phyloP scores from a whole-genome alignment of 2,113 vertebrate species.

The Indicator indicator region DNA sequence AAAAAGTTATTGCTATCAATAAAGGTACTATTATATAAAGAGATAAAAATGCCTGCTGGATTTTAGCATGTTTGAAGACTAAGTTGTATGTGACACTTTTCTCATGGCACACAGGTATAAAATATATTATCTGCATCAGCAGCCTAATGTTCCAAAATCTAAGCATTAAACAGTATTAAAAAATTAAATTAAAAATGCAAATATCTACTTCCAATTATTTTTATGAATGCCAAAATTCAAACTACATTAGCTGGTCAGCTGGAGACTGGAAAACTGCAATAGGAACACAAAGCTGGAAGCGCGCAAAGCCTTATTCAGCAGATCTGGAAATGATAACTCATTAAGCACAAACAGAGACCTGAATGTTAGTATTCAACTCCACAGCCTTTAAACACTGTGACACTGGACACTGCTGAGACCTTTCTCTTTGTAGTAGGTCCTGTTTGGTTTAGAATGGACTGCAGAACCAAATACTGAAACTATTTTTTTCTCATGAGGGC shows the following conservation, averaged over 20 bases:
- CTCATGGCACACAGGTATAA: neutral
- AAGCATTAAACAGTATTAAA: neutral
- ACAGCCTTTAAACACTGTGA: neutral
- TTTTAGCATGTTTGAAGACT: neutral
- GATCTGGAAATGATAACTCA: neutral
- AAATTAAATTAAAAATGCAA: neutral
- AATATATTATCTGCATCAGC: neutral
- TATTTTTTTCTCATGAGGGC: neutral
- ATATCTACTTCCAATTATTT: neutral
- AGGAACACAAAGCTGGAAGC: accelerated
- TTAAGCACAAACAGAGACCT: neutral
- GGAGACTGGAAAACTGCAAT: neutral
- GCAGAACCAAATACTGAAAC: neutral
- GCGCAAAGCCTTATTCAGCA: accelerated
- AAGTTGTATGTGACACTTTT: neutral
- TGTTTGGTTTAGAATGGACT: neutral
- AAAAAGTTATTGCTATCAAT: neutral
- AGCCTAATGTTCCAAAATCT: neutral
- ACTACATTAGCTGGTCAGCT: neutral
- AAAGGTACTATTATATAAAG: neutral
- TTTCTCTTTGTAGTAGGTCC: neutral
- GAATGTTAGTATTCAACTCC: neutral
- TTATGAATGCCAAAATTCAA: neutral
- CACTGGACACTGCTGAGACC: neutral
- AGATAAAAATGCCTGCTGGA: neutral